Evolutionary conservation across 2,113 vertebrate genomes (phyloP), one percentile per base, ranked within the genome.

Genomic region (Heteronetta atricapilla): DNA sequence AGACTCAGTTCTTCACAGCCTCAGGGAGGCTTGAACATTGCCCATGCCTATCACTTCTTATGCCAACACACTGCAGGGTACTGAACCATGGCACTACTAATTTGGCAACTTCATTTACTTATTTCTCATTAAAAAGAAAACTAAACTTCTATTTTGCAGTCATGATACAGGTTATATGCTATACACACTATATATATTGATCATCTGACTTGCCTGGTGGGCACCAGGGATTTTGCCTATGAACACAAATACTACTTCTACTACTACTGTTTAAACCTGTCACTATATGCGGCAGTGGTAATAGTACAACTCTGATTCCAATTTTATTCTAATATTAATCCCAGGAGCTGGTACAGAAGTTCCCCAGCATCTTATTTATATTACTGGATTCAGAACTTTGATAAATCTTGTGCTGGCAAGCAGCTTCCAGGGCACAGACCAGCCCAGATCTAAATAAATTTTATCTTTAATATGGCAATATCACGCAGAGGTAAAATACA

Each of bases 401-500:
- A 33, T 52, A 28, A 62, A 33, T 36, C 70, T 11, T 5, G 4
- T 29, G 26, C 15, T 26, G 18, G 40, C 44, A 79, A 85, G 59
- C 23, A 73, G 16, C 42, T 92, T 84, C 58, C 34, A 82, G 10
- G 59, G 36, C 21, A 66, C 0, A 25, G 36, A 75, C 40, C 3
- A 5, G 23, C 14, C n/a, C 6, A 14, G 48, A 69, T 40, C 44
- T 59, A 58, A 42, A 73, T 59, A 58, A 42, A 73, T 53, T 52
- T 56, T 53, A 73, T 63, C 93, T 90, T 83, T 70, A 74, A 75
- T n/a, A 86, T 4, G 9, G 36, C 40, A 93, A 36, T 67, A 72
- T 74, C 82, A 86, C 33, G 50, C 11, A 91, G 55, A 91, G 33
- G 58, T 82, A 89, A 95, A 95, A 84, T 34, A 84, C 42, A 46